These are phyloP conservation scores for Phlogophora meticulosa DNA, from an alignment of 2,888 invertebrate genomes.

Conservation along the genomic window DNA sequence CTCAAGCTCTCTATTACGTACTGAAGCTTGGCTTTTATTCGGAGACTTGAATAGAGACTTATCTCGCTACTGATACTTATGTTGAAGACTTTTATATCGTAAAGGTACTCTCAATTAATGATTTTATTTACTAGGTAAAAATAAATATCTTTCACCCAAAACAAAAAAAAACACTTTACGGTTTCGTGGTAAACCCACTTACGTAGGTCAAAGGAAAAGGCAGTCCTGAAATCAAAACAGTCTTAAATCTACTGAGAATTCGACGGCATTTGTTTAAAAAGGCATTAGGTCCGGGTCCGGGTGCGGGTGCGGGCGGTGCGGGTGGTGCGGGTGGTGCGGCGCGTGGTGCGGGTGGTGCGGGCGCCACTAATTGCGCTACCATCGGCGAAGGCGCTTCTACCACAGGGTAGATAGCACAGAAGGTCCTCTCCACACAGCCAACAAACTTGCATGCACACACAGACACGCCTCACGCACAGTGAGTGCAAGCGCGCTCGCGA, in stretches of 20 bases:
- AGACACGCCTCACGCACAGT: neutral
- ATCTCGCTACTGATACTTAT: neutral
- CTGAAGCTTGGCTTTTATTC: constrained; percentile 14
- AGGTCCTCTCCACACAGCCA: neutral
- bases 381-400: constrained; percentile 42
- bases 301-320: constrained; percentile 29
- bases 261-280: constrained; percentile 55
- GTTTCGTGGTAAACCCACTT: constrained; percentile 6
- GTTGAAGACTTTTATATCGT: neutral
- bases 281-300: constrained; percentile 42
- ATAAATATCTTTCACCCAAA: constrained; percentile 6
- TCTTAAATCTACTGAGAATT: constrained; percentile 48
- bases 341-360: constrained; percentile 31
- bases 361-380: constrained; percentile 62
- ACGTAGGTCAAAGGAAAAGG: constrained; percentile 32
- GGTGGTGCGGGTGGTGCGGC: too few relatives aligned
- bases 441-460: neutral
- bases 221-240: constrained; percentile 48
- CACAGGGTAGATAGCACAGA: constrained; percentile 6
- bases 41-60: constrained; percentile 6
- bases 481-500: neutral
- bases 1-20: constrained; percentile 8
- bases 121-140: neutral
- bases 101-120: neutral
- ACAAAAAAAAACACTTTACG: constrained; percentile 14